A percentile compares a stretch with the other conserved stretches of the same genome.
Evolutionary conservation across 2,888 invertebrate genomes (phyloP).

Genomic region (Homarus gammarus): DNA sequence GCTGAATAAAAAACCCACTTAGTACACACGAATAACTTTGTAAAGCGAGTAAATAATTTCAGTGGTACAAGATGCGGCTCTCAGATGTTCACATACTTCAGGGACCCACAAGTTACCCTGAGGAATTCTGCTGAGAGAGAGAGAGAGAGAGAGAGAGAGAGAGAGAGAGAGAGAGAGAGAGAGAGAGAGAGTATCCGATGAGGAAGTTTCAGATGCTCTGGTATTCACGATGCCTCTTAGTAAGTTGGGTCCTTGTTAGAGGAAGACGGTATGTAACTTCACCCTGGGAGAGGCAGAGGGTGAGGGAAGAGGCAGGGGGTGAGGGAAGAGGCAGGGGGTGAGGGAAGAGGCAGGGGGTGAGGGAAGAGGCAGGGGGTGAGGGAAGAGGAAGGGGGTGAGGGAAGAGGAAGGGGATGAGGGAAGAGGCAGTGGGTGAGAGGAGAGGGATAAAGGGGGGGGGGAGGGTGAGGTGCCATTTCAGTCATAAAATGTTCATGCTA

Average conservation of each 20-base stretch:
- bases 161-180: slow-evolving; percentile 13
- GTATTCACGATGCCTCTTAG: too few species aligned
- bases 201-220: too few species aligned
- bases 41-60: too few species aligned
- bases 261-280: too few species aligned
- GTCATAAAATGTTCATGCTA: too few species aligned
- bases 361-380: not conserved
- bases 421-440: not conserved
- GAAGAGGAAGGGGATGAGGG: not conserved
- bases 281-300: not conserved
- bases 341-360: not conserved
- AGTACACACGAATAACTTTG: not conserved
- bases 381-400: not conserved
- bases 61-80: too few species aligned
- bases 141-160: slow-evolving; percentile 5
- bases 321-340: not conserved
- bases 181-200: not conserved
- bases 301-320: not conserved
- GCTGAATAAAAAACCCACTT: too few species aligned
- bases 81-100: too few species aligned
- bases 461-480: too few species aligned
- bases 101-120: not conserved
- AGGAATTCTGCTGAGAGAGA: not conserved
- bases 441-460: not conserved
- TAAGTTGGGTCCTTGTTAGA: too few species aligned